phyloP scores from a whole-genome alignment of 2,113 vertebrate species.

The Podiceps cristatus region DNA sequence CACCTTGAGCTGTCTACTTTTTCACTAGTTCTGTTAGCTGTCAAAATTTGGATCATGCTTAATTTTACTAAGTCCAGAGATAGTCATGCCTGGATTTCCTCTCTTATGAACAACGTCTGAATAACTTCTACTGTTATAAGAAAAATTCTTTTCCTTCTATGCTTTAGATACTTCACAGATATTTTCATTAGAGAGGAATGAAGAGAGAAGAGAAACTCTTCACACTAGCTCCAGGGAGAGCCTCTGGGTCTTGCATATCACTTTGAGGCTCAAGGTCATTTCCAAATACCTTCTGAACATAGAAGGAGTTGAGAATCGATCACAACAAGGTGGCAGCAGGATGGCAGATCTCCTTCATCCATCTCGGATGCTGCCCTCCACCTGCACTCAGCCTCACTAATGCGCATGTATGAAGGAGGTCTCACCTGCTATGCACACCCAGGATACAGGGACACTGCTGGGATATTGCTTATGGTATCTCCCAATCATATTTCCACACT shows the following conservation, averaged over 20 bases:
- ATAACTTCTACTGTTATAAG: background rate
- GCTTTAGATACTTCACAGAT: background rate
- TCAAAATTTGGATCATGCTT: background rate
- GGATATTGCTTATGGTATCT: background rate
- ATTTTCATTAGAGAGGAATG: background rate
- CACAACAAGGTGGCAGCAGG: background rate
- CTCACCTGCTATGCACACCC: background rate
- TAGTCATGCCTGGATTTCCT: background rate
- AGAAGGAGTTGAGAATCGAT: background rate
- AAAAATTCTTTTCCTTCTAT: background rate
- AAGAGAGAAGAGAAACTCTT: background rate
- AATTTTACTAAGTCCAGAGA: background rate
- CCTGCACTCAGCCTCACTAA: background rate
- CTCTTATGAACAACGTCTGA: background rate
- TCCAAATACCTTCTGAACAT: background rate
- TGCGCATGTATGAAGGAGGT: background rate
- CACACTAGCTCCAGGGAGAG: background rate
- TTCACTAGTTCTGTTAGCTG: background rate
- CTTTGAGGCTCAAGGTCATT: background rate
- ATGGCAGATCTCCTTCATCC: rapidly evolving
- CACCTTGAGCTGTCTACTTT: background rate
- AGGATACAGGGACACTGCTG: background rate
- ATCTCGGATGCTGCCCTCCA: background rate
- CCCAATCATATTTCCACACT: background rate
- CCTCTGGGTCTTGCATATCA: background rate